phyloP scores from a whole-genome alignment of 2,888 invertebrate genomes.

The Amphipoea oculea region DNA sequence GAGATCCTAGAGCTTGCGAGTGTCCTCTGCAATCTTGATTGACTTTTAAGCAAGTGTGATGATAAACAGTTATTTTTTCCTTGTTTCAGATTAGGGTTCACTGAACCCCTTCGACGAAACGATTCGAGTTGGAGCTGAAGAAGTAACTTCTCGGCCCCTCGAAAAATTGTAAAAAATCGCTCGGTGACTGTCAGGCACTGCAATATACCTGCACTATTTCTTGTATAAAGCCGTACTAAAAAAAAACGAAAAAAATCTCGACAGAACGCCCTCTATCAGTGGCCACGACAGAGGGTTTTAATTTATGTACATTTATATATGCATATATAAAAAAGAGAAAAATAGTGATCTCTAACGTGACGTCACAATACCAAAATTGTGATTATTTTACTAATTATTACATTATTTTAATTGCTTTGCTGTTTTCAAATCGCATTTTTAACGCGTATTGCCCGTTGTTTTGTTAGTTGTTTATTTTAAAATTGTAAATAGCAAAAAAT shows the following conservation, averaged over 20 bases:
- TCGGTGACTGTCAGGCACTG: conserved; percentile 86
- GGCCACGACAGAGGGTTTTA: conserved; percentile 86
- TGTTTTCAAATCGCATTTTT: conserved; percentile 83
- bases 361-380: conserved; percentile 88
- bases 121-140: conserved; percentile 85
- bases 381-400: conserved; percentile 77
- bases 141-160: conserved; percentile 79
- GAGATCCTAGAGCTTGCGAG: neutral
- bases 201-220: conserved; percentile 85
- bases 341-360: conserved; percentile 88
- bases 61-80: neutral
- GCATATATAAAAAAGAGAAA: conserved; percentile 87
- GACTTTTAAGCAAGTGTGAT: neutral
- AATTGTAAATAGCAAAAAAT: conserved; percentile 71
- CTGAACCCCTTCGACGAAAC: conserved; percentile 85
- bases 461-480: conserved; percentile 76
- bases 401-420: conserved; percentile 77
- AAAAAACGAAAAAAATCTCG: conserved; percentile 80
- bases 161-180: conserved; percentile 84
- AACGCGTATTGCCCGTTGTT: conserved; percentile 81
- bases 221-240: conserved; percentile 83
- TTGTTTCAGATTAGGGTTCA: conserved; percentile 87
- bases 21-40: neutral
- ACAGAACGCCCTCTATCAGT: conserved; percentile 86
- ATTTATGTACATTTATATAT: conserved; percentile 85